Base-by-base conservation (phyloP, 2,113 vertebrate species). In the Indri indri region DNA sequence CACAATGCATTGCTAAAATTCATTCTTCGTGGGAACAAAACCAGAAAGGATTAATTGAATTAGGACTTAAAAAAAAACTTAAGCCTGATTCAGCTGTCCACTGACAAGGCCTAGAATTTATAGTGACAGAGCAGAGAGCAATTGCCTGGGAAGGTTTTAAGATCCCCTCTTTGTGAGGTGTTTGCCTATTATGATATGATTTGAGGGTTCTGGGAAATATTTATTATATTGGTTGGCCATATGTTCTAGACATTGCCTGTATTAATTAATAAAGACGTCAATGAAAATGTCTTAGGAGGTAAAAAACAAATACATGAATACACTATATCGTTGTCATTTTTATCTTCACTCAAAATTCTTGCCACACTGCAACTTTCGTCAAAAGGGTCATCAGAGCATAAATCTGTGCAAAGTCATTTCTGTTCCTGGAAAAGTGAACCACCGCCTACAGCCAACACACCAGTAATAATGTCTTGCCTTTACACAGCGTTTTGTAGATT, bases 11-110 rank as follows among this genome's bases (percentile, higher is more conserved):
- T 54, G 42, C 61, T 81, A 20, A 76, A 90, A 52, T 76, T 63
- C 59, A 61, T 90, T 93, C 93, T 95, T 97, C 76, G 94, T 95
- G 54, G 82, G 61, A 77, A 63, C 40, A 68, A 85, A 88, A 90
- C 6, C 42, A 86, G 88, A 92, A 96, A 95, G 34, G 85, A 71
- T 7, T 23, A 63, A 71, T 74, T 65, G 37, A 96, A 66, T 54
- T 61, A 52, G 9, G 61, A 50, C 91, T 85, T 40, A 40, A 47
- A 81, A 74, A 50, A 54, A 32, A 20, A 7, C 13, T 63, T 32
- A 77, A 87, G 47, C 17, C 54, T 66, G 54, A 91, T n/a, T 89
- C 83, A 77, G 25, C 22, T 83, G 52, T 96, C 63, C 37, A 20
- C 17, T 9, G 25, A 94, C 34, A 74, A 9, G 71, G 27, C 13